These are phyloP conservation scores for Psix sp. DNA, from an alignment of 1,140 invertebrate species.

Conservation along the genomic window DNA sequence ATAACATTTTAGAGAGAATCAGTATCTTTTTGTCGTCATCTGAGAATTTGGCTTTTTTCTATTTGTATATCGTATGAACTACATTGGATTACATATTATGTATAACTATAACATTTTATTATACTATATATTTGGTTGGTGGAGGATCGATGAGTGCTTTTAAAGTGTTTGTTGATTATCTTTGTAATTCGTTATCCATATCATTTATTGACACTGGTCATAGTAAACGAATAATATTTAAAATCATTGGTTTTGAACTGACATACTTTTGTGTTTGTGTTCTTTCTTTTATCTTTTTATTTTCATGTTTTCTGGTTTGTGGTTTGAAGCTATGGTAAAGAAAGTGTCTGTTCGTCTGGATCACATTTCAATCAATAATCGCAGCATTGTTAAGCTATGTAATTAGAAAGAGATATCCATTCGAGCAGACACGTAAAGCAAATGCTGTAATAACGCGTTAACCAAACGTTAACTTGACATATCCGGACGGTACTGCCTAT, in stretches of 20 bases:
- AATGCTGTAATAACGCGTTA: slow-evolving; percentile 3
- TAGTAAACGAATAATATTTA: slow-evolving; percentile 29
- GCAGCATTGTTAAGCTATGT: too few relatives aligned
- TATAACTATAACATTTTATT: slow-evolving; percentile 47
- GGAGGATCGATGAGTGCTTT: slow-evolving; percentile 54
- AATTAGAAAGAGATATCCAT: slow-evolving; percentile 2
- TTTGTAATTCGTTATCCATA: slow-evolving; percentile 36
- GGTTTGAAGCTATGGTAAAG: slow-evolving; percentile 14
- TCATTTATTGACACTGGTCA: slow-evolving; percentile 36
- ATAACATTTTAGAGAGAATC: slow-evolving; percentile 42
- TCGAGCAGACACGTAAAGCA: slow-evolving; percentile 8
- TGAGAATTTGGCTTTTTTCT: slow-evolving; percentile 40
- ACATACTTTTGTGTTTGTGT: slow-evolving; percentile 6
- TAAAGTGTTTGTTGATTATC: slow-evolving; percentile 41
- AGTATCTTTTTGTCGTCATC: slow-evolving; percentile 45
- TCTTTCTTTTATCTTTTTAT: slow-evolving; percentile 12
- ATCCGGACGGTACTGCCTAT: slow-evolving; percentile 9
- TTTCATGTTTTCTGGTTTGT: slow-evolving; percentile 11
- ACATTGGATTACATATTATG: slow-evolving; percentile 38
- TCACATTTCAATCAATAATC: neutral
- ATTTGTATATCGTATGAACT: slow-evolving; percentile 48
- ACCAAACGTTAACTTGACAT: slow-evolving; percentile 3
- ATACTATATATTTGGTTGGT: slow-evolving; percentile 49
- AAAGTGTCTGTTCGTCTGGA: slow-evolving; percentile 6
- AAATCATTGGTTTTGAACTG: slow-evolving; percentile 23